A percentile compares a stretch with the other conserved stretches of the same genome.
These are phyloP conservation scores for Urocyon cinereoargenteus DNA, from an alignment of 2,797 vertebrate species.

Conservation along the genomic window DNA sequence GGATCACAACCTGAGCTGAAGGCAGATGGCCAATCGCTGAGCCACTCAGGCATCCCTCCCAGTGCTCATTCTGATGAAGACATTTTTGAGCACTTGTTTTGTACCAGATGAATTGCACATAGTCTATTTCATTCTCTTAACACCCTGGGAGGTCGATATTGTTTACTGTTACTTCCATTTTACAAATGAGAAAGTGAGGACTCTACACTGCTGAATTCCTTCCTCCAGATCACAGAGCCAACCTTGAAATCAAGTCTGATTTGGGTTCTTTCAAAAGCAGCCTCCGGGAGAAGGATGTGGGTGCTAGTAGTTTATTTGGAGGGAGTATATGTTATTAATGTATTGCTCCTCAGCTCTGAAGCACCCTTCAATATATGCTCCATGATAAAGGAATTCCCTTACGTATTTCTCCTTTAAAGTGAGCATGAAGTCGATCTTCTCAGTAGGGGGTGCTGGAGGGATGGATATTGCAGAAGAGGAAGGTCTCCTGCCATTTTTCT, in stretches of 20 bases:
- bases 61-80: background rate
- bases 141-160: background rate
- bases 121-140: background rate
- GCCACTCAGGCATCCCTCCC: no score
- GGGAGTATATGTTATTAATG: background rate
- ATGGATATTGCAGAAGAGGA: background rate
- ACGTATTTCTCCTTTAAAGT: background rate
- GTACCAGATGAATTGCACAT: background rate
- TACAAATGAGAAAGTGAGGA: background rate
- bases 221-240: background rate
- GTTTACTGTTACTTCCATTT: background rate
- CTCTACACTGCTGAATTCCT: background rate
- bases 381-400: background rate
- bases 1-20: no score
- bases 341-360: background rate
- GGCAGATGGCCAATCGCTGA: no score
- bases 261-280: background rate
- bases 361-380: background rate
- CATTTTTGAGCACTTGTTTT: background rate
- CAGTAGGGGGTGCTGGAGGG: slow-evolving; percentile 6
- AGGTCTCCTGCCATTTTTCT: background rate
- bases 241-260: background rate
- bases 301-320: background rate
- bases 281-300: background rate
- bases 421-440: background rate